A percentile compares a stretch with the other conserved stretches of the same genome.
phyloP scores from a whole-genome alignment of 2,113 vertebrate genomes.

The Eublepharis macularius region DNA sequence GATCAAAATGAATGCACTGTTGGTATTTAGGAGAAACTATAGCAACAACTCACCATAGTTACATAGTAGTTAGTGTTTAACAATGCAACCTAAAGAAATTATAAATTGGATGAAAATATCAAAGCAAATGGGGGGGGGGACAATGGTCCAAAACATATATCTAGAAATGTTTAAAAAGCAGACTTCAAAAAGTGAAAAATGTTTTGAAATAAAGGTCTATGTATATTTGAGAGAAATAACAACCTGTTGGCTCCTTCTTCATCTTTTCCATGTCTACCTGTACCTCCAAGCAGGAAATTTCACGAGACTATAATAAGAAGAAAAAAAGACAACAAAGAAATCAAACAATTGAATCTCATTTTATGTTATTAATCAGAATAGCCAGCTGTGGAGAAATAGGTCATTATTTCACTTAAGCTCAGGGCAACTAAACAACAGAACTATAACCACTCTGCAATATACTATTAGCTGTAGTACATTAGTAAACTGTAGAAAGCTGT shows the following conservation, averaged over 20 bases:
- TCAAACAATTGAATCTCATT: not conserved
- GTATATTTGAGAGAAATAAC: not conserved
- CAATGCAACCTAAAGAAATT: not conserved
- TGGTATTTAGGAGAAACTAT: too few species aligned
- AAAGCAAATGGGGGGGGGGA: not conserved
- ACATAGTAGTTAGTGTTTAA: not conserved
- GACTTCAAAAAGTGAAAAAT: not conserved
- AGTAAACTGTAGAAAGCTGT: too few species aligned
- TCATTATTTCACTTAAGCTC: not conserved
- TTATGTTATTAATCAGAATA: not conserved
- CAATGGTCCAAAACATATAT: not conserved
- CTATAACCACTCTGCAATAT: not conserved
- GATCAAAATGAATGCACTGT: too few species aligned
- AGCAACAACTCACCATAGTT: too few species aligned
- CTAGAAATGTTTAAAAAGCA: not conserved
- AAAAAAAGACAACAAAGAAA: not conserved
- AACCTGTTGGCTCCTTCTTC: slow-evolving; percentile 60
- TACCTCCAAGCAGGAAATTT: slow-evolving; percentile 73
- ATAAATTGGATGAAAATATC: not conserved
- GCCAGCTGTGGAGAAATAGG: not conserved
- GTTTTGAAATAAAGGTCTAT: not conserved
- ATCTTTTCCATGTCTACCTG: slow-evolving; percentile 20
- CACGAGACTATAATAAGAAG: slow-evolving; percentile 75
- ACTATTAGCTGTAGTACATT: too few species aligned
- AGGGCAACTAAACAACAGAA: not conserved